Evolutionary conservation across 2,888 invertebrate species (phyloP).

Genomic region (Celastrina argiolus): DNA sequence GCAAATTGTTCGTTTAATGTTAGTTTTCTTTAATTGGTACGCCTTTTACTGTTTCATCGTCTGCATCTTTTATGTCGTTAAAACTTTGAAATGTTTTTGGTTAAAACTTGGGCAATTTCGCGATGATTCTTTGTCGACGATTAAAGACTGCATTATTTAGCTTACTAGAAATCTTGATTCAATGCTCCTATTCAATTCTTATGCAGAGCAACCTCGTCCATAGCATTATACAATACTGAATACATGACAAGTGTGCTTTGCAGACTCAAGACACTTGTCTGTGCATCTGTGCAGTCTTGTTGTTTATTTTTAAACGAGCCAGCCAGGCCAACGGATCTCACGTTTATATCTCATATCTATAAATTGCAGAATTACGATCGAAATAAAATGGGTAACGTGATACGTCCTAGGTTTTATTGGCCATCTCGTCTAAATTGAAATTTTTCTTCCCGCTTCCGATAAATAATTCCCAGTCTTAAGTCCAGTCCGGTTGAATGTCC

Average conservation of each 20-base stretch:
- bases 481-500: not conserved
- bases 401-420: not conserved
- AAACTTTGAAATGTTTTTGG: not conserved
- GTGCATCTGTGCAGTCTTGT: constrained; percentile 60
- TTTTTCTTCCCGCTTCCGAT: not conserved
- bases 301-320: constrained; percentile 61
- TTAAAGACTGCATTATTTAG: not conserved
- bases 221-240: constrained; percentile 40
- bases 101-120: not conserved
- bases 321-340: not conserved
- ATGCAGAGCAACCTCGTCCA: not conserved
- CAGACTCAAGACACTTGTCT: constrained; percentile 35
- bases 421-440: not conserved
- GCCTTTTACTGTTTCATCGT: not conserved
- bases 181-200: not conserved
- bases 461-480: not conserved
- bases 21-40: not conserved
- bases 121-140: not conserved
- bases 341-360: not conserved
- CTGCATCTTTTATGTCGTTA: not conserved
- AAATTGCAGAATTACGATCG: not conserved
- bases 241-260: constrained; percentile 27
- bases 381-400: constrained; percentile 1
- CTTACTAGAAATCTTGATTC: not conserved
- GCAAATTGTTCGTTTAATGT: not conserved